Base-by-base conservation (phyloP, 2,888 invertebrate species). In the Antheraea assamensis region DNA sequence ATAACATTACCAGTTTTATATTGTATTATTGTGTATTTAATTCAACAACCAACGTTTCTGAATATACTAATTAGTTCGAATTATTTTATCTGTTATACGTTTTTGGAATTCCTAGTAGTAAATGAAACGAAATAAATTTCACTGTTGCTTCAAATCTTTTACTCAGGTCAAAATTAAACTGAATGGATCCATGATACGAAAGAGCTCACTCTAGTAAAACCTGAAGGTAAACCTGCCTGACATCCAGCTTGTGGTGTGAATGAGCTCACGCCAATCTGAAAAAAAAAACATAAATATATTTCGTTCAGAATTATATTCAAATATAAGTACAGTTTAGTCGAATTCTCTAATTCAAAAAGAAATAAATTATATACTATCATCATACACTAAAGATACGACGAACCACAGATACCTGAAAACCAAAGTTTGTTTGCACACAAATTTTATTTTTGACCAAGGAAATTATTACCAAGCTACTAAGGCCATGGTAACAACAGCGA, bases 211-310 rank as follows among this genome's bases (percentile, higher is more conserved):
- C 92, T 85, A 27, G 88, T 81, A 78, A 85, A 92, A 52, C 86
- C 92, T 27, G 87, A 88, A 3, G 91, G 92, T 21, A 81, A 77
- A 0, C 88, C 87, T 19, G 74, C 75, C 73, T 85, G 80, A 76
- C 92, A 92, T n/a, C 91, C 90, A 30, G 78, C 78, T 24, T 74
- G 64, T 5, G 89, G 80, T 2, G 83, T 82, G 80, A 91, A 92
- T 17, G 89, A 90, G 61, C 87, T 84, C 19, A 87, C 80, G 64
- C 88, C 88, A 72, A 89, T 84, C 86, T 86, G 81, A 21, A 79
- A 83, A 73, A n/a, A 21, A 70, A 72, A 35, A 35, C 35, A 35
- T 35, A 64, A 64, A 21, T 19, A 35, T 2, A 3, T 27, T 61
- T 61, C 27, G 21, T 7, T 58, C 4, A 10, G 2, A 58, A 19